Base-by-base conservation (phyloP, 1,140 invertebrate species). In the Trichomalopsis sarcophagae region DNA sequence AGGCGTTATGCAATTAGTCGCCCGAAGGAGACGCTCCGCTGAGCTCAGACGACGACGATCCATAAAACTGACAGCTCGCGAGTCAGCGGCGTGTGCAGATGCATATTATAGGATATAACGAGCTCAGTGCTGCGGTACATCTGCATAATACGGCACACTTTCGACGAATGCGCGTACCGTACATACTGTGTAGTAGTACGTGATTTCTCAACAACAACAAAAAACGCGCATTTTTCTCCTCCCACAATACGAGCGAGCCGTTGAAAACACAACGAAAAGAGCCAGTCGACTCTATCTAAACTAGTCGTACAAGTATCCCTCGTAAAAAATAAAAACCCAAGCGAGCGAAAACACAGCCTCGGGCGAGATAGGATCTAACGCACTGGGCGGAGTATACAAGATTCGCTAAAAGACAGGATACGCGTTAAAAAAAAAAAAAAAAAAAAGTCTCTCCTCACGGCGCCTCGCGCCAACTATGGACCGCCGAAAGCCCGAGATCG, bases 1-100 rank as follows among this genome's bases (percentile, higher is more conserved):
- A 71, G 33, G 33, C 21, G 66, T 81, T 81, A 71, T 30, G 78
- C 78, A 81, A 81, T 81, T 81, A 81, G n/a, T 62, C 14, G 55
- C 55, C 55, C 2, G 5, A 17, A 21, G 17, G 55, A 21, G 55
- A 62, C 55, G 55, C 55, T 62, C 55, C 21, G 21, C 5, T 62
- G 55, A 21, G 21, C 55, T 1, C 21, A 13, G 69, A 27, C 77
- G 55, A 27, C 13, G 55, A 27, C 4, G 55, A 36, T 74, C 71
- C 36, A 74, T 74, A 36, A 74, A 74, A 74, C 30, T 74, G 73
- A 74, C 73, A 40, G 73, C 30, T 74, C 13, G 5, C 9, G 17
- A 27, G 1, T 27, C 27, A 0, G 1, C 27, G 27, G 27, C 27
- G 55, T 6, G 17, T 62, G n/a, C n/a, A n/a, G n/a, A 13, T 2